These are phyloP conservation scores for Callipepla squamata DNA, from an alignment of 2,113 vertebrate genomes.

Conservation along the genomic window DNA sequence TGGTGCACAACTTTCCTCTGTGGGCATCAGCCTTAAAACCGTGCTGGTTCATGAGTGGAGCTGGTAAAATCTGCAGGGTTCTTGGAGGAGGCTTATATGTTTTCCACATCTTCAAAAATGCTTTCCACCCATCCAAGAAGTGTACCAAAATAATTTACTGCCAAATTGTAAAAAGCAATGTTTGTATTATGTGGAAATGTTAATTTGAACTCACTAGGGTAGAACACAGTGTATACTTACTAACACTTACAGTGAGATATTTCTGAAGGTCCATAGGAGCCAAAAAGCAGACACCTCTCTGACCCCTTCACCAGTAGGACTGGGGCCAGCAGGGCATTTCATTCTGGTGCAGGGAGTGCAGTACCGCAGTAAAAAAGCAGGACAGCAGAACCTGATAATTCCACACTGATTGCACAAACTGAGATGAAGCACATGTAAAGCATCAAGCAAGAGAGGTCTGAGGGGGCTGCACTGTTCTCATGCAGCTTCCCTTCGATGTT, in stretches of 20 bases:
- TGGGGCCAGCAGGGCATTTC: fast-evolving
- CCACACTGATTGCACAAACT: neutral
- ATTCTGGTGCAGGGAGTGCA: fast-evolving
- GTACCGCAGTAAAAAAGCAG: fast-evolving
- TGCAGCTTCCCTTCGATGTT: neutral
- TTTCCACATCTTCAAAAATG: neutral
- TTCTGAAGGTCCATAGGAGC: neutral
- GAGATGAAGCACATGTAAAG: neutral
- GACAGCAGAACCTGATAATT: fast-evolving
- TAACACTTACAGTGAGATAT: neutral
- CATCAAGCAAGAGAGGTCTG: neutral
- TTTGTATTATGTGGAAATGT: neutral
- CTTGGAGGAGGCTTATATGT: neutral
- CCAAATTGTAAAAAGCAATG: neutral
- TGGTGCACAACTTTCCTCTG: neutral
- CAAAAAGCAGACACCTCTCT: fast-evolving
- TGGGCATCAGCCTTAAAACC: neutral
- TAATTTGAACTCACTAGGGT: neutral
- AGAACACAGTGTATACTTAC: neutral
- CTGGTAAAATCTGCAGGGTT: slow-evolving; percentile 3
- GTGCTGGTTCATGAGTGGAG: neutral
- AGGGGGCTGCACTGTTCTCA: neutral
- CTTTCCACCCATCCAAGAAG: neutral
- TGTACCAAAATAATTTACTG: neutral
- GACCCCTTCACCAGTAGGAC: fast-evolving